Evolutionary conservation across 2,797 vertebrate genomes (phyloP).

Genomic region (Merluccius polli): DNA sequence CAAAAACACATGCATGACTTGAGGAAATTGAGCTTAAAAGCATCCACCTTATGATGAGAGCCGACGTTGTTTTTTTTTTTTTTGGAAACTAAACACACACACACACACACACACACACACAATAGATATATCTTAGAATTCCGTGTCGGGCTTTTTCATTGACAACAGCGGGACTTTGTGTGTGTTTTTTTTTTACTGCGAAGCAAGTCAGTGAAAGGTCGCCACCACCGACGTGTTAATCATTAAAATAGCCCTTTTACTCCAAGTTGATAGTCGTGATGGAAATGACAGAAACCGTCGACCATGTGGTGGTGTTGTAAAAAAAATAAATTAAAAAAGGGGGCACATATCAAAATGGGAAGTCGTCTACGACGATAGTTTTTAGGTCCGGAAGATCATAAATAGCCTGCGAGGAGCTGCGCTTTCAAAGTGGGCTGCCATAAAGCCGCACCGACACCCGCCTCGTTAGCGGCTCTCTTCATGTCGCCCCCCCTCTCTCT

Average conservation of each 20-base stretch:
- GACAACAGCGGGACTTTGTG: no score
- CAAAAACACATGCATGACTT: not conserved
- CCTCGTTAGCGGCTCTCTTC: slow-evolving; percentile 62
- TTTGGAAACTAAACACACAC: not conserved
- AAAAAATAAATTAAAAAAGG: not conserved
- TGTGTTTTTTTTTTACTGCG: not conserved
- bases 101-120: no score
- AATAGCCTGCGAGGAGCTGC: slow-evolving; percentile 42
- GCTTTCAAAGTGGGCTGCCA: slow-evolving; percentile 59
- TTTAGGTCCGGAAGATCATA: slow-evolving; percentile 46
- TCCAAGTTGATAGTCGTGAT: not conserved
- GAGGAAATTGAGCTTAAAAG: not conserved
- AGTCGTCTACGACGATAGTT: slow-evolving; percentile 33
- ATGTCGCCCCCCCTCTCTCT: slow-evolving; percentile 34
- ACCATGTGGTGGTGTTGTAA: not conserved
- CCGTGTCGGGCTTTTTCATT: no score
- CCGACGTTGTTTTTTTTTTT: not conserved
- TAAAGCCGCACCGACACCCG: slow-evolving; percentile 51
- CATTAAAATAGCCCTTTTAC: not conserved
- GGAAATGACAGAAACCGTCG: slow-evolving; percentile 14
- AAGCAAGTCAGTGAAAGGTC: not conserved
- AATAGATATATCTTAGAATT: no score
- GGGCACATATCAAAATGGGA: not conserved
- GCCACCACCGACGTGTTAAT: not conserved
- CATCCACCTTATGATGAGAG: not conserved